phyloP scores from a whole-genome alignment of 2,113 vertebrate species.

The Cephalopterus ornatus region DNA sequence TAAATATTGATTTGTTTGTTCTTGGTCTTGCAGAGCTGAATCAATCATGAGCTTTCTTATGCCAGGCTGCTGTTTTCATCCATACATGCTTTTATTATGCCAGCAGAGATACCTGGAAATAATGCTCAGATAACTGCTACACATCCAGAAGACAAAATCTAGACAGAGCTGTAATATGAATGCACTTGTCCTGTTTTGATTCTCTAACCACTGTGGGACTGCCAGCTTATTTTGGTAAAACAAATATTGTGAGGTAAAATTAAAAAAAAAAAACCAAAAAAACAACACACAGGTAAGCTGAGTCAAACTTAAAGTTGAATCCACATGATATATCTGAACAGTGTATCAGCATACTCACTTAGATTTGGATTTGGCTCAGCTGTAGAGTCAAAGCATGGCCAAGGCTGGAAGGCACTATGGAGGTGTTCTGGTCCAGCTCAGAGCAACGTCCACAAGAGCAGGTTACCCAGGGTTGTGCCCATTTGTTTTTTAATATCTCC shows the following conservation, averaged over 20 bases:
- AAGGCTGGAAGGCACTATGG: not conserved
- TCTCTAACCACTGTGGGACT: not conserved
- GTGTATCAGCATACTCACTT: not conserved
- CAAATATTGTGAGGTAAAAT: not conserved
- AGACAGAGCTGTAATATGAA: not conserved
- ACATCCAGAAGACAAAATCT: not conserved
- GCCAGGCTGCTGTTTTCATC: not conserved
- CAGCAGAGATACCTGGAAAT: not conserved
- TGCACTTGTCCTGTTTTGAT: not conserved
- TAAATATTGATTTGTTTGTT: constrained; percentile 48
- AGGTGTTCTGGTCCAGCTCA: not conserved
- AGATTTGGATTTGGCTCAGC: not conserved
- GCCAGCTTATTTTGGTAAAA: not conserved
- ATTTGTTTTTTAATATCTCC: not conserved
- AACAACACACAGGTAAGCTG: not conserved
- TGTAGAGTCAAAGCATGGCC: not conserved
- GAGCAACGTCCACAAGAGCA: not conserved
- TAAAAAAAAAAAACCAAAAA: not conserved
- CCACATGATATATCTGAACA: not conserved
- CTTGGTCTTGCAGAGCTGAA: constrained; percentile 6
- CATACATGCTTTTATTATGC: not conserved
- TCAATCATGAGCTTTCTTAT: not conserved
- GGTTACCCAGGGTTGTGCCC: not conserved
- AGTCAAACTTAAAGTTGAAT: not conserved
- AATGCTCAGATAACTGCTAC: not conserved